Evolutionary conservation across 1,140 invertebrate genomes (phyloP), one percentile per base, ranked within the genome.

Genomic region (Lucilia sericata): DNA sequence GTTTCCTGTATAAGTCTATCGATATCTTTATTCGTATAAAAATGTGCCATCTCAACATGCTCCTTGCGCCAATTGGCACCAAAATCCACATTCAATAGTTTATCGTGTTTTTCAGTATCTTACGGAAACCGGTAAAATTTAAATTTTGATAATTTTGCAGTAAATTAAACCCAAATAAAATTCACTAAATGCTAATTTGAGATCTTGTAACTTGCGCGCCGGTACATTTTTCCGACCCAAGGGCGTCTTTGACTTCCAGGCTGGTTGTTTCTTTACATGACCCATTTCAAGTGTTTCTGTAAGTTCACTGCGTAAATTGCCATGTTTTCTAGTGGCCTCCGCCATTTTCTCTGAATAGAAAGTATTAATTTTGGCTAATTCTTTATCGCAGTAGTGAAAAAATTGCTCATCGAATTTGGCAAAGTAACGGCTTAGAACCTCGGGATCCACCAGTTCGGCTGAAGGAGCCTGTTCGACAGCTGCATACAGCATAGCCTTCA

Each of bases 101-200:
- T 98, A 90, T 98, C 97, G 91, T 98, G 97, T 91, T 98, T 98
- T 98, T 98, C 17, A 98, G 92, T 85, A 98, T 98, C 90, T 98
- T 98, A 78, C 97, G 92, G 91, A 98, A 98, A 0, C 97, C 97
- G 13, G 96, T 98, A 86, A 96, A 97, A 92, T 98, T 98, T 2
- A 98, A 91, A 87, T 96, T 96, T 88, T 95, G 94, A 87, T 95
- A 95, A 86, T 94, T 95, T 88, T 95, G 94, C 25, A 93, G 91
- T 10, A 98, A 87, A 98, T 96, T 9, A 98, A 88, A 88, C 95
- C 96, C 4, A 98, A 93, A 91, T 98, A 98, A 90, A 97, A 98
- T 92, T 98, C 97, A 87, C 95, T 96, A 91, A 97, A 98, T 47
- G 97, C 97, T 84, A 98, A 92, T 92, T 98, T 97, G 60, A 98